These are phyloP conservation scores for Microcaecilia unicolor DNA, from an alignment of 2,797 vertebrate species.

Conservation along the genomic window DNA sequence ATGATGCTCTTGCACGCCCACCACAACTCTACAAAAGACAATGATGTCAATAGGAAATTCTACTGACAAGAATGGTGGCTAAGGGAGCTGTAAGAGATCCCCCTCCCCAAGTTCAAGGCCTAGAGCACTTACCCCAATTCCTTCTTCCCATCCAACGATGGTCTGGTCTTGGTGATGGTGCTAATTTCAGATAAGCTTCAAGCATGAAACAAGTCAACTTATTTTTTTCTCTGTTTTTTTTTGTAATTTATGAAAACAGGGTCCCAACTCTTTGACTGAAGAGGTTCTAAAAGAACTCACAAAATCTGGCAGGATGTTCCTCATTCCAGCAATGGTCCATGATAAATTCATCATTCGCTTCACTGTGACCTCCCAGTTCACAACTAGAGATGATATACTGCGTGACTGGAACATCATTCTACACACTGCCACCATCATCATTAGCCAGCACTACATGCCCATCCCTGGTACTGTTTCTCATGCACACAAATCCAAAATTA, in stretches of 20 bases:
- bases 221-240: slow-evolving; percentile 12
- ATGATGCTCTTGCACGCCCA: too few relatives aligned
- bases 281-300: slow-evolving; percentile 74
- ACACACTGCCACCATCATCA: slow-evolving; percentile 54
- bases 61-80: too few relatives aligned
- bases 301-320: slow-evolving; percentile 73
- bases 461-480: background rate
- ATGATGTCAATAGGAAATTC: too few relatives aligned
- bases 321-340: slow-evolving; percentile 77
- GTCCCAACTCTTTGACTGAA: slow-evolving; percentile 78
- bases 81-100: too few relatives aligned
- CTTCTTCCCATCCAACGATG: too few relatives aligned
- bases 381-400: slow-evolving; percentile 74
- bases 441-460: slow-evolving; percentile 35
- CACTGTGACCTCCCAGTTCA: slow-evolving; percentile 88
- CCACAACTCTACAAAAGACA: too few relatives aligned
- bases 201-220: too few relatives aligned
- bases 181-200: too few relatives aligned
- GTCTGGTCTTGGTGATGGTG: too few relatives aligned
- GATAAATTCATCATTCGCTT: slow-evolving; percentile 88
- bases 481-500: slow-evolving; percentile 1
- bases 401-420: slow-evolving; percentile 82
- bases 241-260: too few relatives aligned
- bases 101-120: too few relatives aligned
- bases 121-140: too few relatives aligned